phyloP scores from a whole-genome alignment of 2,797 vertebrate genomes.

The Darevskia nairensis region DNA sequence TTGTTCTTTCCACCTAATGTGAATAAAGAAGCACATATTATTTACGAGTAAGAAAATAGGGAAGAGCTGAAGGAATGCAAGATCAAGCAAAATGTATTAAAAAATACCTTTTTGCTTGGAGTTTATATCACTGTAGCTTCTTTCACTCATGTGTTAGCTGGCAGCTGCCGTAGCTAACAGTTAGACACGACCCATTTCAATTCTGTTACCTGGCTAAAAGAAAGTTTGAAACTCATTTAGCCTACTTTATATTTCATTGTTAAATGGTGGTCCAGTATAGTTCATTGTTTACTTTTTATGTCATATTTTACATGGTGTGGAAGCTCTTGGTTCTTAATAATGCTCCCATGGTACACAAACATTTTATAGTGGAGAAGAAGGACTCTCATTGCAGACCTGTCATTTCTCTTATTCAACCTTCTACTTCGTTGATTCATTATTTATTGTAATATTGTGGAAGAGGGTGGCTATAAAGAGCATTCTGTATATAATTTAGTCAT shows the following conservation, averaged over 20 bases:
- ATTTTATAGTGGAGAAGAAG: not conserved
- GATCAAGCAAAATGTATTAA: not conserved
- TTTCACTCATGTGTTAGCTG: not conserved
- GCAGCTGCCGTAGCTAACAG: no score
- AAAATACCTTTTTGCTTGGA: not conserved
- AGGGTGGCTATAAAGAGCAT: not conserved
- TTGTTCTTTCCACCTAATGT: not conserved
- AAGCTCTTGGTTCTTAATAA: not conserved
- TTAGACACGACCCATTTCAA: not conserved
- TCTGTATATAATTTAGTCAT: not conserved
- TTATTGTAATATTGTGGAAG: not conserved
- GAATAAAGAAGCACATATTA: not conserved
- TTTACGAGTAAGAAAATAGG: not conserved
- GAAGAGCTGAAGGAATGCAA: not conserved
- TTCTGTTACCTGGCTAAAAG: not conserved
- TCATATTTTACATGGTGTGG: not conserved
- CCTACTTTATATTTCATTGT: not conserved
- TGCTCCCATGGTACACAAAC: not conserved
- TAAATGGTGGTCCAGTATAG: not conserved
- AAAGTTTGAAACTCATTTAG: not conserved
- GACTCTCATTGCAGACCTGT: not conserved
- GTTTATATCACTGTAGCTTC: not conserved
- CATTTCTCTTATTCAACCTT: conserved; percentile 1
- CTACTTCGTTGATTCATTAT: not conserved
- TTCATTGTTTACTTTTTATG: not conserved